These are phyloP conservation scores for Bolinopsis microptera DNA, from an alignment of 37 sponge, comb jelly and placozoan species.

Conservation along the genomic window DNA sequence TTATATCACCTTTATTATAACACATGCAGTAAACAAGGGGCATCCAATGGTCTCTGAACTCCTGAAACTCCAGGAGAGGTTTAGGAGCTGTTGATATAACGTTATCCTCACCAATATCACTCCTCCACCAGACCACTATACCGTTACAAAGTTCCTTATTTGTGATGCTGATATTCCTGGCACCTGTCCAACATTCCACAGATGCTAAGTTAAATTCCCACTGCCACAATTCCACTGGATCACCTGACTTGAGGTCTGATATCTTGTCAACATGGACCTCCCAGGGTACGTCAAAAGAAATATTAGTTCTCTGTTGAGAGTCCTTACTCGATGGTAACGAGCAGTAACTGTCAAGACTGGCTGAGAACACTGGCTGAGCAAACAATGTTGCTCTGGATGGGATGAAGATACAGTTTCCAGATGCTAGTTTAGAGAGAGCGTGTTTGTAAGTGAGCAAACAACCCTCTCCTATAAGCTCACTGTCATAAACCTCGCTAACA, in stretches of 20 bases:
- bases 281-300: background rate
- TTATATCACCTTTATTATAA: background rate
- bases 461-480: slow-evolving; percentile 50
- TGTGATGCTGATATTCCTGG: background rate
- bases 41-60: slow-evolving; percentile 63
- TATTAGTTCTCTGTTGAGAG: background rate
- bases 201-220: background rate
- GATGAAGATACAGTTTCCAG: background rate
- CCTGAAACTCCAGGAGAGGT: background rate
- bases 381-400: slow-evolving; percentile 18
- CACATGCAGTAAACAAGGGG: background rate
- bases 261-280: slow-evolving; percentile 9
- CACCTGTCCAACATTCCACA: background rate
- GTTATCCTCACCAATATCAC: background rate
- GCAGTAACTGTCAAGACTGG: background rate
- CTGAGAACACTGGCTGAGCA: background rate
- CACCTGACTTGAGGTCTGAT: background rate
- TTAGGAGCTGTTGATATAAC: background rate
- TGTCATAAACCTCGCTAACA: slow-evolving; percentile 59
- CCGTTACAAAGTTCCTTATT: background rate
- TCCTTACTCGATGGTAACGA: background rate
- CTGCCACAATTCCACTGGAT: background rate
- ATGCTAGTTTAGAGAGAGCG: slow-evolving; percentile 9
- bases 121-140: slow-evolving; percentile 24
- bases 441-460: slow-evolving; percentile 47